Conservation (phyloP, 2,797 vertebrate genomes). For the Lagodon rhomboides region DNA sequence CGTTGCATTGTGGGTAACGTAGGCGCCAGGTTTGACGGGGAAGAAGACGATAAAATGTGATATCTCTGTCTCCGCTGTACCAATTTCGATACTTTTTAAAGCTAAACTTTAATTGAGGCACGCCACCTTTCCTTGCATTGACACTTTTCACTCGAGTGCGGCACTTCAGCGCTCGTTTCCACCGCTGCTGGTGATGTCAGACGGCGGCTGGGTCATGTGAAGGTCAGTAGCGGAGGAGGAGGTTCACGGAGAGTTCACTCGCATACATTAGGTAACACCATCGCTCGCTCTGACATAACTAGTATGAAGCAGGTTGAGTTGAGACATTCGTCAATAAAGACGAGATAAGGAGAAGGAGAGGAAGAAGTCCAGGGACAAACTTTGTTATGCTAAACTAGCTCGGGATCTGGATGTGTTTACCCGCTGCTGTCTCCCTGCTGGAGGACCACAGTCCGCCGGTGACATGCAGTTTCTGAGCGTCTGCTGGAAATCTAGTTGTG, state of each 20-base stretch:
- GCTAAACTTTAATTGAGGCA: background rate
- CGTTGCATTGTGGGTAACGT: background rate
- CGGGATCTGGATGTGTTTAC: conserved; percentile 26
- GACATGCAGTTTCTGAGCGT: conserved; percentile 27
- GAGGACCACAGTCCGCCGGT: conserved; percentile 14
- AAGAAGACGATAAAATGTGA: background rate
- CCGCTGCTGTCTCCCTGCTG: background rate
- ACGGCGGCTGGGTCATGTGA: conserved; percentile 92
- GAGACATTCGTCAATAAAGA: conserved; percentile 89
- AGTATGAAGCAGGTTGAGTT: conserved; percentile 91
- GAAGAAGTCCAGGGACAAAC: conserved; percentile 61
- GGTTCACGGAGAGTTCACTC: conserved; percentile 97
- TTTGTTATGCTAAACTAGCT: conserved; percentile 70
- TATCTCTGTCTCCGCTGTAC: background rate
- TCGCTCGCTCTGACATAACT: conserved; percentile 93
- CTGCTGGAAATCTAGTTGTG: conserved; percentile 8
- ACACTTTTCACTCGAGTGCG: background rate
- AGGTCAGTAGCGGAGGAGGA: conserved; percentile 91
- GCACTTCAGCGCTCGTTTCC: conserved; percentile 13
- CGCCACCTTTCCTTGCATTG: background rate
- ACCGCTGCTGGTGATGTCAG: conserved; percentile 89
- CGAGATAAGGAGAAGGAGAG: conserved; percentile 80
- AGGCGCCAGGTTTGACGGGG: background rate
- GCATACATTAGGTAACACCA: conserved; percentile 97
- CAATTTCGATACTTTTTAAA: background rate